A percentile compares a stretch with the other conserved stretches of the same genome.
Conservation (phyloP, 2,113 vertebrate genomes). For the Oncorhynchus nerka region DNA sequence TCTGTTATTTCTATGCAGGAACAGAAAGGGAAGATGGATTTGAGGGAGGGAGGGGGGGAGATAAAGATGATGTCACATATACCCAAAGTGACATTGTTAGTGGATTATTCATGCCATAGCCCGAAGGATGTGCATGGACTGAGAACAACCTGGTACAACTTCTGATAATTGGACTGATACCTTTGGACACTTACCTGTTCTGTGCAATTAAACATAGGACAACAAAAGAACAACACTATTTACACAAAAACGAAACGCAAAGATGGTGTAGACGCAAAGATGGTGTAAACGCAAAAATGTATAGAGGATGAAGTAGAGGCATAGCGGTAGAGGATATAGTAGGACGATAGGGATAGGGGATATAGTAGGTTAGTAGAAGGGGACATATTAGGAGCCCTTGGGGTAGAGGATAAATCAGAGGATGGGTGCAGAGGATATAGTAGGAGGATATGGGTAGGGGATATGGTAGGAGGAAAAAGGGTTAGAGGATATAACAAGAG, state of each 20-base stretch:
- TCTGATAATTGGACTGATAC: conserved; percentile 60
- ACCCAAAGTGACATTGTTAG: conserved; percentile 28
- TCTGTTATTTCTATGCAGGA: conserved; percentile 50
- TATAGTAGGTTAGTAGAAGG: no score
- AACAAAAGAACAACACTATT: conserved; percentile 22
- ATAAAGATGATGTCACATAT: conserved; percentile 17
- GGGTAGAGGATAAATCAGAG: no score
- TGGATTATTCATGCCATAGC: conserved; percentile 62
- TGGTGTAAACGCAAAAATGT: no score
- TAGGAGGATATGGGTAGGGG: no score
- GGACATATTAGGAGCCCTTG: no score
- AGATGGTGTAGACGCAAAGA: no score
- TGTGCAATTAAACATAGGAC: conserved; percentile 27
- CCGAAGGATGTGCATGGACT: conserved; percentile 58
- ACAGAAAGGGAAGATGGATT: conserved; percentile 5
- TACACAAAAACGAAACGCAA: background rate
- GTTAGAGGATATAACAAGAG: no score
- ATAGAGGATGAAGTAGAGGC: no score
- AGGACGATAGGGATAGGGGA: background rate
- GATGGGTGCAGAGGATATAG: background rate
- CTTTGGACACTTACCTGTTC: conserved; percentile 53
- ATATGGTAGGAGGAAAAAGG: no score
- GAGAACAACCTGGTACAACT: conserved; percentile 61
- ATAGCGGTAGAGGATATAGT: background rate
- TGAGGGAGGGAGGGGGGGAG: background rate